Evolutionary conservation across 2,113 vertebrate genomes (phyloP), one percentile per base, ranked within the genome.

Genomic region (Engystomops pustulosus): DNA sequence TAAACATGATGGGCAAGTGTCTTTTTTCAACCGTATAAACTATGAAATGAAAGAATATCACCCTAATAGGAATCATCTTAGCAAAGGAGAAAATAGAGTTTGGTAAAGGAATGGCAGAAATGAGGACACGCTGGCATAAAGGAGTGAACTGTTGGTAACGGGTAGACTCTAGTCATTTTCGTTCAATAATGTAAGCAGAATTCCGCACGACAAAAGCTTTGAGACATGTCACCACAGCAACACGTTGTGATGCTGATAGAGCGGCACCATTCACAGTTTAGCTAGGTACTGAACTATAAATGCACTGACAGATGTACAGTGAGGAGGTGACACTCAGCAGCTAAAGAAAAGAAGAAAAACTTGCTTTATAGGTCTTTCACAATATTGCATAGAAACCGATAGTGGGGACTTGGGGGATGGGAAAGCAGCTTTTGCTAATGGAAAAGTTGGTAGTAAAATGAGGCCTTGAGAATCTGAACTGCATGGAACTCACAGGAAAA

Each of bases 181-280:
- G n/a, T 12, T 7, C 11, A 27, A 45, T 72, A 45, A 72, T 27
- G 69, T n/a, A 0, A 44, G 68, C 36, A 44, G 20, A 45, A 25
- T 72, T 23, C 17, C 17, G 23, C 12, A 71, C 25, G 41, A 45
- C 20, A 45, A 67, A 67, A 67, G 62, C 32, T 32, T n/a, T 0
- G 62, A 67, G 62, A 67, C 58, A 17, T 36, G 23, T 71, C 20
- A 45, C 69, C 69, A 71, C 36, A 71, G 69, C 69, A 71, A 71
- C n/a, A 6, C 6, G 12, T 7, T 25, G 36, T 6, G 38, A 45
- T 23, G 36, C 23, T 15, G 38, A 71, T 45, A 25, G 41, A 71
- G 12, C 23, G 15, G n/a, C 38, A 44, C 34, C 6, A 36, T 67
- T 67, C 9, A 67, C 30, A 67, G 62, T 67, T 34, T 36, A 36